Base-by-base conservation (phyloP, 2,797 vertebrate genomes). In the Ispidina lecontei region DNA sequence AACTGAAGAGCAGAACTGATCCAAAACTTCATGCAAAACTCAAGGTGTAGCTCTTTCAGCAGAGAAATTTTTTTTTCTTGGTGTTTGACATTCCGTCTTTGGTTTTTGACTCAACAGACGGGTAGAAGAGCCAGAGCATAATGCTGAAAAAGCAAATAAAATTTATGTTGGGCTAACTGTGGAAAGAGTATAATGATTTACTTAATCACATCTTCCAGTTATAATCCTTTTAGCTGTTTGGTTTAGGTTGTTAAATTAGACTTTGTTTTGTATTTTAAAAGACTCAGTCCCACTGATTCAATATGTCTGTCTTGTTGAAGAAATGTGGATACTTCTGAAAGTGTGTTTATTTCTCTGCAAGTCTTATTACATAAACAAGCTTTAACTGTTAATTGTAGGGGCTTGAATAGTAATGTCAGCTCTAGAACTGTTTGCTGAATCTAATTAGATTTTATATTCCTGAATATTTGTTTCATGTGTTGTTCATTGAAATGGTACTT, bases 381-480 rank as follows among this genome's bases (percentile, higher is more conserved):
- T 80, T 31, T 60, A 73, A 59, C 26, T 82, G 63, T 41, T 52
- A 71, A 44, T 54, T 79, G 33, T 62, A 77, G 58, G 19, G 33
- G 35, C 54, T 67, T 39, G 26, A 71, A 55, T 87, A 91, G 70
- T 63, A 54, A 68, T 87, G 49, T 68, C 70, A 89, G 29, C 23
- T 93, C 67, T 76, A 77, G 69, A 76, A 86, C 58, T 71, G 31
- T 91, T 75, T 78, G 49, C 37, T 89, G 58, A 71, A 94, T 69
- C 41, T 28, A 4, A 78, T 85, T 89, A 25, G 59, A 19, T 81
- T 70, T 83, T 80, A 23, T 90, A n/a, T 83, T 49, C 16, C 17
- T 51, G 14, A 37, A n/a, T 64, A 69, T 51, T 78, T 88, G 25
- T 76, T n/a, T 60, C 78, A 43, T 90, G 52, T 90, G 81, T 73